Evolutionary conservation across 2,113 vertebrate genomes (phyloP).

Genomic region (Zosterops pallidus): DNA sequence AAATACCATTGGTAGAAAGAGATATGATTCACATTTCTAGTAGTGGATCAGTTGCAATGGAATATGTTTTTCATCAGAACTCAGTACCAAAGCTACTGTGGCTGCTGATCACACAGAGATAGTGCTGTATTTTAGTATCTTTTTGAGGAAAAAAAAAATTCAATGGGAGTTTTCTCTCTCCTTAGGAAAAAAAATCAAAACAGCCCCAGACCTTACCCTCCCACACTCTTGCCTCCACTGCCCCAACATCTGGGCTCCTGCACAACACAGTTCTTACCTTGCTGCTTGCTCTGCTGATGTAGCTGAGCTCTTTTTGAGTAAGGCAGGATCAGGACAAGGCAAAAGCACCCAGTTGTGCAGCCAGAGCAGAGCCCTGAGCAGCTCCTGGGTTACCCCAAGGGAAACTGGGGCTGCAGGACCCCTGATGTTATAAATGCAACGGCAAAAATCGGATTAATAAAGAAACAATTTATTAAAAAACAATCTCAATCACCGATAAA

Average conservation of each 20-base stretch:
- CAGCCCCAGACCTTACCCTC: background rate
- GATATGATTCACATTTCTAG: background rate
- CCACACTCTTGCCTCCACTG: accelerated
- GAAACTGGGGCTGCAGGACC: no score
- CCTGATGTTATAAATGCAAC: no score
- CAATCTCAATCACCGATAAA: no score
- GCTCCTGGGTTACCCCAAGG: accelerated
- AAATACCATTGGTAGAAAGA: background rate
- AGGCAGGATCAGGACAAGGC: background rate
- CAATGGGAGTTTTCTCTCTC: background rate
- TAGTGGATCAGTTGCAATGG: background rate
- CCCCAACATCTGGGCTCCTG: accelerated
- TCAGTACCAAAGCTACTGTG: background rate
- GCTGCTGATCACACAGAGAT: conserved; percentile 6
- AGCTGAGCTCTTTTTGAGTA: background rate
- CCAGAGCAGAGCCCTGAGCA: background rate
- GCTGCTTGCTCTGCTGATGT: background rate
- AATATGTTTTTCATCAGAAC: background rate
- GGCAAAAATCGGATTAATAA: no score
- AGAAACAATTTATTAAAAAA: no score
- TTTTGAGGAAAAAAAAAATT: background rate
- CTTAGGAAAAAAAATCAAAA: background rate
- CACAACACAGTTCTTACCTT: background rate
- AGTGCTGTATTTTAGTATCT: background rate
- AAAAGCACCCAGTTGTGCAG: background rate